Base-by-base conservation (phyloP, 2,113 vertebrate genomes). In the Mesoclemmys tuberculata region DNA sequence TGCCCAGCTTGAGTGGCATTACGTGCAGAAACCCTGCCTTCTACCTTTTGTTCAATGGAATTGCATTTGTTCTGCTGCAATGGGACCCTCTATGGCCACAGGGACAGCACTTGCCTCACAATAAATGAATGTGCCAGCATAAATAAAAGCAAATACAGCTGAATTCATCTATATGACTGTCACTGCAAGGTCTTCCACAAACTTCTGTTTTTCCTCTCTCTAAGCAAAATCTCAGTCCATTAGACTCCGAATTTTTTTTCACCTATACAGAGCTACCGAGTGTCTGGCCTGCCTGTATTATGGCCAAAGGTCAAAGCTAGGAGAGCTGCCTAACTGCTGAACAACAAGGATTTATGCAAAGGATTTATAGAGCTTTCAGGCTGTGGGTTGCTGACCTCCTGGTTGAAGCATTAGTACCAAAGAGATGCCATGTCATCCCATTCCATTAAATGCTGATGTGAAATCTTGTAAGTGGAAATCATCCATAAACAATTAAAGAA, bases 311-410 rank as follows among this genome's bases (percentile, higher is more conserved):
- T 41, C 54, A 83, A 84, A 41, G 55, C 68, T 44, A 46, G 79
- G 83, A 41, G 29, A 80, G 93, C 41, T 82, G 81, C 79, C 51
- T 84, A 5, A 74, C 82, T 75, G 35, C 14, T 55, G 48, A 75
- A 68, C 55, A 55, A 52, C 35, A 48, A 58, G 48, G 89, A 61
- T 79, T 90, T 54, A 21, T 38, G n/a, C 31, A 86, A 48, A 82
- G 1, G 12, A 6, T 0, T 3, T 51, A 46, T 1, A n/a, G 71
- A 82, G 87, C 49, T 84, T 46, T 84, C 82, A 82, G 77, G 9
- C n/a, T 6, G 1, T 26, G 0, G 4, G 46, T 86, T 29, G 10
- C 4, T 2, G 41, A 24, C 84, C 91, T 75, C 1, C 1, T 10
- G 2, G 16, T 78, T 46, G 22, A 18, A 80, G 48, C 2, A 0